Conservation (phyloP, 1,140 invertebrate species). For the Batillaria attramentaria region DNA sequence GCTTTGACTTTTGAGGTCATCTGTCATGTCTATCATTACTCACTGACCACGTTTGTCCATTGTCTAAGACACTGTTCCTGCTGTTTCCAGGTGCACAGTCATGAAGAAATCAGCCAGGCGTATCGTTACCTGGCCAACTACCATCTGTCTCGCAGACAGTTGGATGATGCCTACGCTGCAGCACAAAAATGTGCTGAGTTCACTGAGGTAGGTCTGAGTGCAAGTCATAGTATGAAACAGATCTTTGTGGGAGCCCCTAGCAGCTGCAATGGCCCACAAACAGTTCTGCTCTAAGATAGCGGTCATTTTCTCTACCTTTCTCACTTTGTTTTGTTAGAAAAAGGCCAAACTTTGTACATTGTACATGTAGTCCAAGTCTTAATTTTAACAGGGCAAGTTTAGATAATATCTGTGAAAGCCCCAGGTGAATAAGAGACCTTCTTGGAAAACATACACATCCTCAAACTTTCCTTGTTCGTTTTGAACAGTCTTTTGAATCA, state of each 20-base stretch:
- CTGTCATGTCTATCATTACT: neutral
- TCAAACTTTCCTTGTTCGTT: no score
- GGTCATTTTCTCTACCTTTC: neutral
- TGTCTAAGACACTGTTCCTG: neutral
- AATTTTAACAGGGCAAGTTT: no score
- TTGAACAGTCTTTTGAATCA: no score
- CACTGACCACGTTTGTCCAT: no score
- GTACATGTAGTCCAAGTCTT: no score
- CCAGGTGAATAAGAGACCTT: no score
- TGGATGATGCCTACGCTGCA: constrained; percentile 91
- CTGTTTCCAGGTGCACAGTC: constrained; percentile 75
- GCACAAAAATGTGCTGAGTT: constrained; percentile 94
- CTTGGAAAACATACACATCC: no score
- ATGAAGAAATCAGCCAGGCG: constrained; percentile 86
- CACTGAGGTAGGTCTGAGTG: constrained; percentile 73
- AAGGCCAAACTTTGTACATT: no score
- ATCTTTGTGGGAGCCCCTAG: neutral
- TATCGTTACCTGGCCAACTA: constrained; percentile 93
- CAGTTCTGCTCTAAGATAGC: neutral
- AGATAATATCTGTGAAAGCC: no score
- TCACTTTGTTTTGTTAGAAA: constrained; percentile 12
- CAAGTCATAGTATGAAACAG: neutral
- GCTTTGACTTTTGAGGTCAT: neutral
- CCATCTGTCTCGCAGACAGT: constrained; percentile 82
- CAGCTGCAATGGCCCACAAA: neutral